Conservation (phyloP, 2,888 invertebrate species). For the Spialia ferax region DNA sequence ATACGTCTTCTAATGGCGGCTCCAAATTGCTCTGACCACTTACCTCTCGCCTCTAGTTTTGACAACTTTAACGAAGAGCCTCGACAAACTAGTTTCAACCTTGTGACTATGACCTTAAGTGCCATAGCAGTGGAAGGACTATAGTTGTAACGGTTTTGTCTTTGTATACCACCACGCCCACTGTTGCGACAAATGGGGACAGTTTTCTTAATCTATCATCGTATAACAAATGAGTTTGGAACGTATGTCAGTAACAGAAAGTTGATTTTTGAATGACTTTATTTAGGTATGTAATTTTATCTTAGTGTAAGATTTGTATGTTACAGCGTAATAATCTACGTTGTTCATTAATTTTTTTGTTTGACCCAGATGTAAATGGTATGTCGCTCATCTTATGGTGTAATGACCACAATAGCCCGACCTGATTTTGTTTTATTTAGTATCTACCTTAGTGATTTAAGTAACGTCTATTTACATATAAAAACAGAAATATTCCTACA, state of each 20-base stretch:
- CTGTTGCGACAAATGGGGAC: slow-evolving; percentile 80
- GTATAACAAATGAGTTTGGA: slow-evolving; percentile 30
- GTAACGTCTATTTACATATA: too few species aligned
- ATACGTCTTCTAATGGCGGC: slow-evolving; percentile 64
- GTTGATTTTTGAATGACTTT: slow-evolving; percentile 5
- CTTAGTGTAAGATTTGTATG: slow-evolving; percentile 27
- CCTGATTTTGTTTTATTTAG: background rate
- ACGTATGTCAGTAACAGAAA: background rate
- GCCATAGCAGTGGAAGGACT: slow-evolving; percentile 18
- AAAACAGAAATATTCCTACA: too few species aligned
- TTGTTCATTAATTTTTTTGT: slow-evolving; percentile 11
- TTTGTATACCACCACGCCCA: slow-evolving; percentile 75
- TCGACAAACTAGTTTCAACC: slow-evolving; percentile 39
- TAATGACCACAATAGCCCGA: background rate
- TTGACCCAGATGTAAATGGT: slow-evolving; percentile 31
- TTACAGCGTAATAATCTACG: slow-evolving; percentile 23
- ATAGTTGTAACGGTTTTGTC: slow-evolving; percentile 46
- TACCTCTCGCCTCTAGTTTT: slow-evolving; percentile 53
- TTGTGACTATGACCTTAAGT: slow-evolving; percentile 43
- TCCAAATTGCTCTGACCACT: slow-evolving; percentile 71
- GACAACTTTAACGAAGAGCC: slow-evolving; percentile 39
- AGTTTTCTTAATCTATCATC: slow-evolving; percentile 61
- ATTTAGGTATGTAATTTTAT: slow-evolving; percentile 16
- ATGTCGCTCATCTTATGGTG: background rate
- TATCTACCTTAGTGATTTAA: too few species aligned